Evolutionary conservation across 1,140 invertebrate genomes (phyloP), one percentile per base, ranked within the genome.

Genomic region (Listronotus oregonensis): DNA sequence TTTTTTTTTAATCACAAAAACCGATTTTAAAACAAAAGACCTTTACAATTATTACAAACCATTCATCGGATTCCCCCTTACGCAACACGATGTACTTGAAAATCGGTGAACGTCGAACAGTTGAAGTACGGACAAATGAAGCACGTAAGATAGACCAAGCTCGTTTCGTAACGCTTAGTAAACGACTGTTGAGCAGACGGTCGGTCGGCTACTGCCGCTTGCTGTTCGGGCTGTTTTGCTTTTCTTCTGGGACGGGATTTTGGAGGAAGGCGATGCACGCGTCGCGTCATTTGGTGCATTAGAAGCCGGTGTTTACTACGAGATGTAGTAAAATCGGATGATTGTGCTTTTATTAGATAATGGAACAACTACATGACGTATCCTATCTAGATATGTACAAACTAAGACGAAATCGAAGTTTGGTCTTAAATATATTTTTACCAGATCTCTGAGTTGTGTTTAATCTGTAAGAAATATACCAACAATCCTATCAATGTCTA

Each of bases 11-110:
- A 1, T 12, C 8, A 9, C 11, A 37, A 37, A 37, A 37, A 37
- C 34, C 34, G 34, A 10, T 37, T 37, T 37, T 4, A 37, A 37
- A 3, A 8, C 34, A 37, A 37, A 37, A 37, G 1, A 37, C 34
- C 11, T 5, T 37, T 7, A 42, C 42, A 50, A 27, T 18, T 42
- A 17, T 12, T 27, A 57, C 60, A 50, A 54, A 63, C 60, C 54
- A 63, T 50, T 63, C 37, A 31, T 31, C 37, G 14, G 49, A 54
- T 54, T 63, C 60, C 60, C 51, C 50, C 51, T 63, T 63, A 63
- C 60, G 60, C 52, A 52, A 54, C 49, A 43, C 44, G 11, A 17
- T 44, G 43, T 42, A 51, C 18, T 5, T 21, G 39, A 43, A 58
- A 58, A 58, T 42, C 47, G 47, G 56, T 46, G 56, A 58, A 58